Evolutionary conservation across 2,888 invertebrate species (phyloP).

Genomic region (Gymnosoma rotundatum): DNA sequence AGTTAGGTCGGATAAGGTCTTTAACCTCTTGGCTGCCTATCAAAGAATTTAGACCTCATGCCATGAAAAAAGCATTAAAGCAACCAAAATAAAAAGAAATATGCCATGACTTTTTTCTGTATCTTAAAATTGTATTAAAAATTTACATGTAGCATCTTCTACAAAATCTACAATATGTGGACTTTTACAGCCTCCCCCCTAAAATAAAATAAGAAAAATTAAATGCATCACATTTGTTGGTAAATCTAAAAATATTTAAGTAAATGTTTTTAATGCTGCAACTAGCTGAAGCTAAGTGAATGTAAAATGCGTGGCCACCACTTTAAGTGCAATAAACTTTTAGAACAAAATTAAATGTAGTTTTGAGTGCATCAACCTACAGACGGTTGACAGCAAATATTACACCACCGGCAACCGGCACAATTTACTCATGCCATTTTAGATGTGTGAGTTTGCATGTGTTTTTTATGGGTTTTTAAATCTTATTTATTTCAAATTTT

Average conservation of each 20-base stretch:
- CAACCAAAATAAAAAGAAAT: not conserved
- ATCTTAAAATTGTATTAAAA: not conserved
- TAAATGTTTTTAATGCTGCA: slow-evolving; percentile 9
- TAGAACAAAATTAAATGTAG: slow-evolving; percentile 36
- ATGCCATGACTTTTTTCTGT: slow-evolving; percentile 8
- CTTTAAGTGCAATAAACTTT: slow-evolving; percentile 63
- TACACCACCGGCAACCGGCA: slow-evolving; percentile 51
- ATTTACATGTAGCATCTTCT: not conserved
- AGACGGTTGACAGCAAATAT: slow-evolving; percentile 42
- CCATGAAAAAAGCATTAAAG: slow-evolving; percentile 37
- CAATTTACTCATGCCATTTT: slow-evolving; percentile 19
- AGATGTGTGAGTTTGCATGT: slow-evolving; percentile 8
- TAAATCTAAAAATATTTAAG: slow-evolving; percentile 41
- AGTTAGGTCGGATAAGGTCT: not conserved
- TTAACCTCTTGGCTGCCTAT: not conserved
- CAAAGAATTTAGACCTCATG: slow-evolving; percentile 36
- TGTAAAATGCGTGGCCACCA: slow-evolving; percentile 56
- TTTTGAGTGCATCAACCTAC: slow-evolving; percentile 57
- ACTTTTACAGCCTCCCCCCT: not conserved
- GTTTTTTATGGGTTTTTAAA: slow-evolving; percentile 11
- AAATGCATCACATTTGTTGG: not conserved
- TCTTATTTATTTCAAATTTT: slow-evolving; percentile 59
- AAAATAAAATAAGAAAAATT: not conserved
- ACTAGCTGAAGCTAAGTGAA: slow-evolving; percentile 32
- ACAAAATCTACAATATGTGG: slow-evolving; percentile 37